Percentiles rank a stretch among this genome's conserved stretches.
Conservation (phyloP, 2,113 vertebrate genomes). For the Saguinus imperator region DNA sequence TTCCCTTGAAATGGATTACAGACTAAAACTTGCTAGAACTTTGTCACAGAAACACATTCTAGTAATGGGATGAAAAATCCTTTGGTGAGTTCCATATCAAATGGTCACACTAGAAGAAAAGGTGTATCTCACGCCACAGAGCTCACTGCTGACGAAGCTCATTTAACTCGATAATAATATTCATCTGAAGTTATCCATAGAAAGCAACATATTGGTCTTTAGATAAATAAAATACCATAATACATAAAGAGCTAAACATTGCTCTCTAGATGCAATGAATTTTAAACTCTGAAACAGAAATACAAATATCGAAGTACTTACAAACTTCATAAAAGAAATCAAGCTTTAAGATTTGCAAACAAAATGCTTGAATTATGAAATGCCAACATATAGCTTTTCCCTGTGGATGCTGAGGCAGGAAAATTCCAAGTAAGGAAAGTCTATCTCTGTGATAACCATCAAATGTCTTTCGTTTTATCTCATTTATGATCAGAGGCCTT, state of each 20-base stretch:
- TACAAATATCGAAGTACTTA: not conserved
- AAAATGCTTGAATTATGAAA: not conserved
- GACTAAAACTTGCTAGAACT: not conserved
- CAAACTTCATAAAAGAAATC: not conserved
- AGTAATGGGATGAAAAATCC: accelerated
- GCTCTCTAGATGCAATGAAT: not conserved
- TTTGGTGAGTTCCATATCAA: not conserved
- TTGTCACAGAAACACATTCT: not conserved
- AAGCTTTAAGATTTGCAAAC: not conserved
- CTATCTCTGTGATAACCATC: not conserved
- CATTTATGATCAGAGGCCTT: not conserved
- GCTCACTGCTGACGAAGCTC: not conserved
- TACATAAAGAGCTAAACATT: not conserved
- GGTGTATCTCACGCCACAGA: accelerated
- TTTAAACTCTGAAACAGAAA: not conserved
- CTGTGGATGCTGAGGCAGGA: not conserved
- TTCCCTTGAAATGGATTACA: not conserved
- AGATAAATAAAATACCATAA: not conserved
- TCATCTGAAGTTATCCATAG: not conserved
- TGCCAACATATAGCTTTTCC: not conserved
- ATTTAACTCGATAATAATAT: not conserved
- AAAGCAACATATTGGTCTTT: not conserved
- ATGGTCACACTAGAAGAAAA: not conserved
- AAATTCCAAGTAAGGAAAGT: not conserved
- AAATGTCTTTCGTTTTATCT: not conserved